A percentile compares a stretch with the other conserved stretches of the same genome.
phyloP scores from a whole-genome alignment of 2,113 vertebrate genomes.

The Neogobius melanostomus region DNA sequence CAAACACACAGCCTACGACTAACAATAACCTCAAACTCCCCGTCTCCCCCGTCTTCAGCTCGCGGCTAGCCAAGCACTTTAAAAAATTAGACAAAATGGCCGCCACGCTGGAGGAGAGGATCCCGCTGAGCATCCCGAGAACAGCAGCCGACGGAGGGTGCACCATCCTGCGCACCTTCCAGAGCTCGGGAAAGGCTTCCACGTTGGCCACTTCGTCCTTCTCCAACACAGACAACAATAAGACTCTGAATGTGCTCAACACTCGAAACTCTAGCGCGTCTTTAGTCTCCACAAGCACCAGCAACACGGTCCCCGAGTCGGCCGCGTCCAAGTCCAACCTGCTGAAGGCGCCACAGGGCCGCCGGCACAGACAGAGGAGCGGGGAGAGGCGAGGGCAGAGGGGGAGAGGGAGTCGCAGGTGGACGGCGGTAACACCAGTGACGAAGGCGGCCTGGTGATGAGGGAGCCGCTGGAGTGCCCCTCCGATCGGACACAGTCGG shows the following conservation, averaged over 20 bases:
- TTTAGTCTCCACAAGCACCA: conserved; percentile 71
- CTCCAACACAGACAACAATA: conserved; percentile 52
- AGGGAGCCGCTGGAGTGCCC: conserved; percentile 81
- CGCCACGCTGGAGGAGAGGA: conserved; percentile 87
- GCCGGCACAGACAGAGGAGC: conserved; percentile 67
- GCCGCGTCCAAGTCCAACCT: conserved; percentile 44
- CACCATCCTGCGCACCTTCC: conserved; percentile 56
- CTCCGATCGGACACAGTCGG: conserved; percentile 87
- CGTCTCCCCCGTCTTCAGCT: conserved; percentile 78
- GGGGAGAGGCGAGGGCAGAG: conserved; percentile 68
- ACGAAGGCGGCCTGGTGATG: conserved; percentile 72
- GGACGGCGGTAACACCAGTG: conserved; percentile 73
- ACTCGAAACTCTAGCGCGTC: conserved; percentile 81
- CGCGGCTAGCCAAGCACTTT: conserved; percentile 86
- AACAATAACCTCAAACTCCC: conserved; percentile 77
- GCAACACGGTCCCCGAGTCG: conserved; percentile 67
- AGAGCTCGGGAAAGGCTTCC: conserved; percentile 38
- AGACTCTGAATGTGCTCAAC: conserved; percentile 79
- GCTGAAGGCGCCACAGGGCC: conserved; percentile 50
- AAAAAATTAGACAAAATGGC: conserved; percentile 92
- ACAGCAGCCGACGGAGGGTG: conserved; percentile 43
- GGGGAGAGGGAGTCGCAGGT: conserved; percentile 76
- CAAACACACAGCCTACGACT: conserved; percentile 54
- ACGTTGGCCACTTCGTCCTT: conserved; percentile 32
- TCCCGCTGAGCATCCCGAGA: conserved; percentile 81